Conservation (phyloP, 2,113 vertebrate species). For the Thymallus thymallus region DNA sequence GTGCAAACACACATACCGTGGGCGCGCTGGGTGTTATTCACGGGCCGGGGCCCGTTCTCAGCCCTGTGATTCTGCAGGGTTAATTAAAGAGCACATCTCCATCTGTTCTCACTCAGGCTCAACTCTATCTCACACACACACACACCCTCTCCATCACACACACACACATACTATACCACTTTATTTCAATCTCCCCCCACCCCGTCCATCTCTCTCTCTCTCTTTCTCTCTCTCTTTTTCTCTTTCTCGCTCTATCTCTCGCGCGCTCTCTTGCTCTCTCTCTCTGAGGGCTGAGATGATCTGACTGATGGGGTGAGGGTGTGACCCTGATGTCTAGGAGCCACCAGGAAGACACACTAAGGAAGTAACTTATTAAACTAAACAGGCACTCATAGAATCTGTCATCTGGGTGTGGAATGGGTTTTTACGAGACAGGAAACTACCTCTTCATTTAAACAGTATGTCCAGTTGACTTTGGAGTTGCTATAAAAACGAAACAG, state of each 20-base stretch:
- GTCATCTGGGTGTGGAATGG: not conserved
- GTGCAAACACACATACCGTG: constrained; percentile 37
- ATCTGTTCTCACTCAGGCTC: constrained; percentile 80
- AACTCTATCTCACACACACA: constrained; percentile 59
- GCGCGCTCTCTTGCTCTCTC: too few species aligned
- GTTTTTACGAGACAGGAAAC: too few species aligned
- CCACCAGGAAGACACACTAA: constrained; percentile 43
- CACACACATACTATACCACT: constrained; percentile 47
- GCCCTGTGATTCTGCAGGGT: constrained; percentile 79
- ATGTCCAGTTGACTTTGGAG: too few species aligned
- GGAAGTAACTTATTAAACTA: constrained; percentile 17
- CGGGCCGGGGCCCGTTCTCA: constrained; percentile 78
- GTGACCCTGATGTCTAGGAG: constrained; percentile 42
- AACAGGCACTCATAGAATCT: not conserved
- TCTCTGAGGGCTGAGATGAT: constrained; percentile 37
- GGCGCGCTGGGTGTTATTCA: constrained; percentile 76
- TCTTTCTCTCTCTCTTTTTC: too few species aligned
- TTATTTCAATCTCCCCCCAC: constrained; percentile 29
- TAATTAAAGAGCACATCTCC: constrained; percentile 83
- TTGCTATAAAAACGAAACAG: too few species aligned
- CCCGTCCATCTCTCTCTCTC: not conserved
- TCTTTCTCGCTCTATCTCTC: too few species aligned
- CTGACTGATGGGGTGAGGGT: constrained; percentile 57
- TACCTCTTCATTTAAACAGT: too few species aligned
- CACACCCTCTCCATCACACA: constrained; percentile 39